These are phyloP conservation scores for Trypoxylus dichotomus DNA, from an alignment of 1,140 invertebrate genomes.

Conservation along the genomic window DNA sequence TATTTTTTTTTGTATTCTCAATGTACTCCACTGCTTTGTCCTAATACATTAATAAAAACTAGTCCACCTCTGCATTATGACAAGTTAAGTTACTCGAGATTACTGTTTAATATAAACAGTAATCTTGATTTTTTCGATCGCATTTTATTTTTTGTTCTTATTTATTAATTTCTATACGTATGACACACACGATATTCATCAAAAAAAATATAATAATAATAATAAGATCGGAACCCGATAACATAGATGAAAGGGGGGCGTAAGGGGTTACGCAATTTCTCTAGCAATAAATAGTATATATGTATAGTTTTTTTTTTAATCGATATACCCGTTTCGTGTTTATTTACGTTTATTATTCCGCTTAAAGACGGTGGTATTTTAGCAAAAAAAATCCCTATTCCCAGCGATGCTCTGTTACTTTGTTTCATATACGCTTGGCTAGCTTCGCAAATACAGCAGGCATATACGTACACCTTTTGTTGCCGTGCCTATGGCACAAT, in stretches of 20 bases:
- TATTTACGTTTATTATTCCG: too few relatives aligned
- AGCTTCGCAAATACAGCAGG: not conserved
- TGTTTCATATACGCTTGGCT: not conserved
- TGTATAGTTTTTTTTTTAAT: not conserved
- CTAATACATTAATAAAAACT: not conserved
- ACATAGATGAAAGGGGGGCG: not conserved
- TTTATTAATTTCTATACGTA: not conserved
- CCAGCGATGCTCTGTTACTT: not conserved
- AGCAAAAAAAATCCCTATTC: not conserved
- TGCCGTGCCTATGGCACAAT: not conserved
- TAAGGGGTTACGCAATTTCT: not conserved
- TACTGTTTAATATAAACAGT: conserved; percentile 20
- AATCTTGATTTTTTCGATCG: not conserved
- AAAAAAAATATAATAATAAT: not conserved
- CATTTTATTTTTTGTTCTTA: not conserved
- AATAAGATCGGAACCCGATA: not conserved
- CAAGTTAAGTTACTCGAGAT: not conserved
- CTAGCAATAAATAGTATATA: not conserved
- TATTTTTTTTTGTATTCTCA: not conserved
- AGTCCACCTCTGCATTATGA: not conserved
- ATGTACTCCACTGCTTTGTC: not conserved
- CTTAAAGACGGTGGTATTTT: too few relatives aligned
- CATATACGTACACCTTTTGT: not conserved
- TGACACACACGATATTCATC: not conserved
- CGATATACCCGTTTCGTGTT: too few relatives aligned